phyloP scores from a whole-genome alignment of 1,140 invertebrate genomes.

The Hypothenemus hampei region DNA sequence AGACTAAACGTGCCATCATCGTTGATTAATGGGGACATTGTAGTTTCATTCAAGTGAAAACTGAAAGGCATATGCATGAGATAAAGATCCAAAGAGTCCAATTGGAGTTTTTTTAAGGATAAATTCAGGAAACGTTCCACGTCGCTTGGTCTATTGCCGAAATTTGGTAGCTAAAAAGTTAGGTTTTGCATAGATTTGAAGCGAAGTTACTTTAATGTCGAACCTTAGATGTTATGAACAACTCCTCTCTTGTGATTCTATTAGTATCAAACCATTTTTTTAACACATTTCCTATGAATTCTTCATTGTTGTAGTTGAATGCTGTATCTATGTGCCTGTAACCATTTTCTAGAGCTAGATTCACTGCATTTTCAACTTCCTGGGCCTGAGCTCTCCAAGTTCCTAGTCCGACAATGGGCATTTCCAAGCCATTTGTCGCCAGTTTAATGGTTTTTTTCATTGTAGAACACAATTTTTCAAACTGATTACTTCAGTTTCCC shows the following conservation, averaged over 20 bases:
- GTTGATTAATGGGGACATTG: conserved; percentile 42
- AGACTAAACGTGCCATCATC: conserved; percentile 43
- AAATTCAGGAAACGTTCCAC: conserved; percentile 57
- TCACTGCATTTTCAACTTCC: conserved; percentile 52
- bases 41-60: conserved; percentile 44
- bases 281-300: conserved; percentile 55
- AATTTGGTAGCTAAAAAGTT: conserved; percentile 50
- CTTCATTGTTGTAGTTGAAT: conserved; percentile 61
- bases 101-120: conserved; percentile 54
- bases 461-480: not conserved
- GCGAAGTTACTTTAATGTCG: conserved; percentile 12
- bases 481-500: not conserved
- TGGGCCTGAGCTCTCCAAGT: conserved; percentile 58
- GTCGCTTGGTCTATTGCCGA: conserved; percentile 52
- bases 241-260: conserved; percentile 54
- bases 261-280: conserved; percentile 54
- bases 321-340: conserved; percentile 65
- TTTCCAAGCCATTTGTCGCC: conserved; percentile 39
- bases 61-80: conserved; percentile 64
- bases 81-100: conserved; percentile 68
- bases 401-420: conserved; percentile 58
- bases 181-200: conserved; percentile 27
- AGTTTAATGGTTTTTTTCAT: conserved; percentile 33
- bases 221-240: conserved; percentile 66
- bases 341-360: conserved; percentile 53